Evolutionary conservation across 2,113 vertebrate species (phyloP), one percentile per base, ranked within the genome.

Genomic region (Fulmarus glacialis): DNA sequence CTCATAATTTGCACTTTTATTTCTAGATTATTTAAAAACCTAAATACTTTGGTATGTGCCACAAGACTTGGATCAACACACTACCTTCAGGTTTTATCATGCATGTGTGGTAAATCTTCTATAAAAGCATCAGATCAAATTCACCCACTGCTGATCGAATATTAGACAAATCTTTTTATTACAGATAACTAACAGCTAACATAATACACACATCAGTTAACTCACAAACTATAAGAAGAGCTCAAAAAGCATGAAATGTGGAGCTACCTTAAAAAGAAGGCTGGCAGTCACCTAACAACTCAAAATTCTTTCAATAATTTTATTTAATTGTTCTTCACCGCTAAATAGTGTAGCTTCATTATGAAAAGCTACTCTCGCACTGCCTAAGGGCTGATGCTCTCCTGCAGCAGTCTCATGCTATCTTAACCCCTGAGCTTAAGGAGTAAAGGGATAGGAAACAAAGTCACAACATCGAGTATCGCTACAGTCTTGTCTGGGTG

Each of bases 401-500:
- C 47, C 32, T 50, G 11, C 22, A 80, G n/a, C 26, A 64, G 60
- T 53, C 40, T 68, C 29, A 38, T 4, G 19, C 12, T 63, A 63
- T 22, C 12, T 55, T 83, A 79, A 75, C 9, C 15, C 22, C 15
- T 7, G 47, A 55, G 20, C 0, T 75, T 26, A 50, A 72, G 40
- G 30, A 67, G 53, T 38, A 68, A 68, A 81, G 26, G 7, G 12
- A 24, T 5, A 55, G 14, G 27, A 80, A 83, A 36, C 18, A 30
- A 73, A 81, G 15, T 15, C 38, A 59, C n/a, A 67, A 18, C 21
- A 30, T 5, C 1, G 0, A 80, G 9, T 14, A 45, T 24, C 17
- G 0, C 19, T 36, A 22, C 0, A 88, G 15, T 12, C 4, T 0
- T 0, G 0, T 13, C 32, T 52, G 17, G 4, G 27, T 66, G 34